Evolutionary conservation across 2,797 vertebrate species (phyloP), one percentile per base, ranked within the genome.

Genomic region (Eulemur mongoz): DNA sequence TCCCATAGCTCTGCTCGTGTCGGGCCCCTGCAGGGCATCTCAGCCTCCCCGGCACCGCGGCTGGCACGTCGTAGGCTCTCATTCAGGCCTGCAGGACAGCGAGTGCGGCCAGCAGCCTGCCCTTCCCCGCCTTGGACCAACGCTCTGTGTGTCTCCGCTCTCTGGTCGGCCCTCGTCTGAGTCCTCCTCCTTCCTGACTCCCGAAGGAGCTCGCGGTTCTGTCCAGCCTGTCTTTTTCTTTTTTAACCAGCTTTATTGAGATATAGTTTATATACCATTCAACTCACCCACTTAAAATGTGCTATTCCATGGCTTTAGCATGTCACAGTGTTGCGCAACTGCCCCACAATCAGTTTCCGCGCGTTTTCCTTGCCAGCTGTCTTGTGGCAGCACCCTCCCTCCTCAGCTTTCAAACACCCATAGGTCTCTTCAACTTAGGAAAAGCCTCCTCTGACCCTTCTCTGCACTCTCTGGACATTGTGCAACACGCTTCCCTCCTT

Each of bases 391-490:
- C 23, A 13, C 43, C 54, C 50, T 22, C 32, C 48, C 43, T 48
- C 54, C 54, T 52, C 14, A 13, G 80, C 61, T 91, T 63, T 23
- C 72, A 61, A 72, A 94, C 57, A 40, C 84, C 43, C 86, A 30
- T 67, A 92, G 92, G 83, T 91, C 76, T 93, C 82, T 79, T 91
- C n/a, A 35, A 30, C 80, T 93, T 38, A 63, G 65, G n/a, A 57
- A 50, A 76, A 54, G 52, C 40, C 84, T 95, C 70, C 78, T 72
- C 65, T 97, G 84, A 95, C 97, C 96, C 88, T 15, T 78, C 38
- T 65, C 81, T 97, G 97, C 80, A 48, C 96, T 83, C n/a, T 61
- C 65, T 30, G 93, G 80, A 57, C 54, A 23, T 96, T 96, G 96
- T 75, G 95, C 88, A 97, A 97, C 63, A 38, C 15, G 54, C 79